Percentiles rank a stretch among this genome's conserved stretches.
Evolutionary conservation across 2,113 vertebrate species (phyloP).

Genomic region (Lepisosteus osseus): DNA sequence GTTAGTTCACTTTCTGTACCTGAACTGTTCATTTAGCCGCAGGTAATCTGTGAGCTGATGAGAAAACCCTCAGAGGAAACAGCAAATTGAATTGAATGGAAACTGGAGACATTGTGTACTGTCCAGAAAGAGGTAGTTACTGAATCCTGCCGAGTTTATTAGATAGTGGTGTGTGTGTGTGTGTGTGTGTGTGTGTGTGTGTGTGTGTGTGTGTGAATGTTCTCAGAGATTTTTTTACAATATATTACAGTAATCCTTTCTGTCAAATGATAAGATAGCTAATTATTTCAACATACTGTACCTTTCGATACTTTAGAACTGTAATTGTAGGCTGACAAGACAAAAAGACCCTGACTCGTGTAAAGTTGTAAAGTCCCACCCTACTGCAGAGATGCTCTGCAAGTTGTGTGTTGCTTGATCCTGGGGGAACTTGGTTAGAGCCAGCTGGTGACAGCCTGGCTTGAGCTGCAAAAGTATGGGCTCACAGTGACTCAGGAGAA

Average conservation of each 20-base stretch:
- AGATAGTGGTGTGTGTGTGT: background rate
- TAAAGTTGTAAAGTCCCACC: slow-evolving; percentile 23
- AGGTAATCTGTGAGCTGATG: background rate
- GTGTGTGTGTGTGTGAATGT: slow-evolving; percentile 6
- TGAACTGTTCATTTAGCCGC: background rate
- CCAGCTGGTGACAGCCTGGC: too few species aligned
- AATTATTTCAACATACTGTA: too few species aligned
- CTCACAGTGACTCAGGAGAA: too few species aligned
- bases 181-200: slow-evolving; percentile 7
- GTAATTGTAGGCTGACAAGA: background rate
- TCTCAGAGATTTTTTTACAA: background rate
- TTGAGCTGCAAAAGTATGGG: too few species aligned
- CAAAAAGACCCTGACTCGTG: background rate
- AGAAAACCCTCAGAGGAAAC: background rate
- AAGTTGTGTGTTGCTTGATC: too few species aligned
- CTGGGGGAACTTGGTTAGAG: too few species aligned
- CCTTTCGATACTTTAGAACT: too few species aligned
- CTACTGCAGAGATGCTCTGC: slow-evolving; percentile 6
- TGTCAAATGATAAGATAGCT: too few species aligned
- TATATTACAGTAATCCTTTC: background rate
- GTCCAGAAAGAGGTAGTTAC: background rate
- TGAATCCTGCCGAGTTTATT: background rate
- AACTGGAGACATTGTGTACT: slow-evolving; percentile 20
- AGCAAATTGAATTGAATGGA: slow-evolving; percentile 20
- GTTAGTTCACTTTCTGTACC: background rate